Conservation (phyloP, 2,113 vertebrate genomes). For the Gila orcuttii region DNA sequence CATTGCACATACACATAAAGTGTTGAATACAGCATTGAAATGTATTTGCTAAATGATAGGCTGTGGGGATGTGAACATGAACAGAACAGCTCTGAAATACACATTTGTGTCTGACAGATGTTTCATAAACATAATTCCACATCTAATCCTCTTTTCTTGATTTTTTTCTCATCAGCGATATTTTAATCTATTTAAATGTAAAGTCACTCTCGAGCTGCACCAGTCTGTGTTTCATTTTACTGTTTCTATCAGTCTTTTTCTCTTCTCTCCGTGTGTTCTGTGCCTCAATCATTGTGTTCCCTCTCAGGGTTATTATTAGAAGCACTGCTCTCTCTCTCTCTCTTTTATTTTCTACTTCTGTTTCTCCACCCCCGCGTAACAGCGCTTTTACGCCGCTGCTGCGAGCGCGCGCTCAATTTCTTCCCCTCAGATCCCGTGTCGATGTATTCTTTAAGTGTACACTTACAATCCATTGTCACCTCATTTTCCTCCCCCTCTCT, state of each 20-base stretch:
- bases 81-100: not conserved
- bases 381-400: constrained; percentile 58
- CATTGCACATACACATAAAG: too few species aligned
- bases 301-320: constrained; percentile 72
- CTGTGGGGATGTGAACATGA: not conserved
- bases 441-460: constrained; percentile 33
- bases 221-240: constrained; percentile 21
- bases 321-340: constrained; percentile 47
- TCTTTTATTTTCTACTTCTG: constrained; percentile 42
- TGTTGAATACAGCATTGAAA: not conserved
- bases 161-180: not conserved
- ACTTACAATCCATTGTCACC: constrained; percentile 19
- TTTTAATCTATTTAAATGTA: not conserved
- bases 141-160: not conserved
- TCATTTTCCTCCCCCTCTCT: not conserved
- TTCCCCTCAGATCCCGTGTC: constrained; percentile 14
- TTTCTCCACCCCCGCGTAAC: constrained; percentile 60
- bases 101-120: not conserved
- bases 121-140: not conserved
- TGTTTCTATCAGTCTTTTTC: constrained; percentile 11
- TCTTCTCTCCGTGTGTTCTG: constrained; percentile 56
- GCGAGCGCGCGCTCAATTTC: constrained; percentile 24
- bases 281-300: constrained; percentile 61
- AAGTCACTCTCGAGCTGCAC: not conserved
- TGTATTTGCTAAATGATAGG: not conserved